Base-by-base conservation (phyloP, 2,797 vertebrate species). In the Simalia tracyae region DNA sequence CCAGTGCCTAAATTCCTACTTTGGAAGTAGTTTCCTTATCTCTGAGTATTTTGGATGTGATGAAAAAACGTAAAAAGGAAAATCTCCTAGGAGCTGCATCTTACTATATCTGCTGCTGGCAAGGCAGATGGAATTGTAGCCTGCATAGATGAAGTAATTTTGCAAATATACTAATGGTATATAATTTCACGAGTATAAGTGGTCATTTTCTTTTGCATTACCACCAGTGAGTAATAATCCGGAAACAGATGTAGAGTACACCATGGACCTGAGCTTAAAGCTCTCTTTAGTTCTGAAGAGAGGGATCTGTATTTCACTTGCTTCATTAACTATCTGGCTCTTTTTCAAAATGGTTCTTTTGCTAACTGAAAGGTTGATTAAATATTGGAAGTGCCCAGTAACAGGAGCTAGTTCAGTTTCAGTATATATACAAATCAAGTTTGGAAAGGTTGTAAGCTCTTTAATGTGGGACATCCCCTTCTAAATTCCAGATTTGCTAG, bases 381-480 rank as follows among this genome's bases (percentile, higher is more conserved):
- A 84, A 19, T 90, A 86, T 19, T 86, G 12, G 63, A 91, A 91
- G 22, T 26, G 8, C 42, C 42, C 61, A 42, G 59, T 36, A 57
- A 57, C 10, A 17, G 5, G 22, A 19, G 11, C 17, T 90, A 26
- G 36, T 61, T 90, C 24, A 90, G 5, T 64, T 19, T 36, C 76
- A 26, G 5, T 64, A 15, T 86, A 36, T 22, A 36, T 57, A 36
- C 19, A 63, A 61, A n/a, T 85, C 9, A 36, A 60, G 19, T 81
- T 81, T 81, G 36, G 31, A 54, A 11, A 68, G 19, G 8, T 28
- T 50, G 19, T 84, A 50, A 0, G 68, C 4, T 0, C 0, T 56
- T 46, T 63, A 31, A 1, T 85, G 81, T 9, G 22, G 17, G 22
- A 36, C 15, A 63, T 19, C 0, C 2, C 0, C 2, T 0, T 0